Conservation (phyloP, 2,113 vertebrate species). For the Peromyscus leucopus region DNA sequence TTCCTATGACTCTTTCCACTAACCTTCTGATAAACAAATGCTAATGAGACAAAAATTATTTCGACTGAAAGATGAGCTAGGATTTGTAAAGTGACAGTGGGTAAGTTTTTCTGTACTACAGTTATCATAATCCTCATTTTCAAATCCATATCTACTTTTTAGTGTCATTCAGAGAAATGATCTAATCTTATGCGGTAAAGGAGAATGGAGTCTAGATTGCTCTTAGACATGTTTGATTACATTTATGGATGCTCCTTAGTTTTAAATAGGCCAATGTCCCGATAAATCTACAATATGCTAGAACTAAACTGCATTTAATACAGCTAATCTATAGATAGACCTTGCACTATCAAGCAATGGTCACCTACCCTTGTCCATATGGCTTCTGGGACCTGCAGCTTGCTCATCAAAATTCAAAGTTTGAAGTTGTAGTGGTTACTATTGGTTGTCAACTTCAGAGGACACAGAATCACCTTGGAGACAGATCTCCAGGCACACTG, state of each 20-base stretch:
- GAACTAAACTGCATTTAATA: neutral
- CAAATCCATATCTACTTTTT: neutral
- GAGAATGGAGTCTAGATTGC: neutral
- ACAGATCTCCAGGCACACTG: neutral
- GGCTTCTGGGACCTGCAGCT: neutral
- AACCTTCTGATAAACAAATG: neutral
- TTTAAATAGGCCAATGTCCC: neutral
- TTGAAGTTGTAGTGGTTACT: neutral
- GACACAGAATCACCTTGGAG: neutral
- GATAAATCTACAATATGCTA: neutral
- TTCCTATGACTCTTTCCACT: neutral
- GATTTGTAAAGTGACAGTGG: neutral
- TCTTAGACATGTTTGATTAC: neutral
- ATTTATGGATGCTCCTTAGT: neutral
- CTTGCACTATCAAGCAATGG: neutral
- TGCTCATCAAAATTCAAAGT: neutral
- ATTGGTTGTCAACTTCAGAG: neutral
- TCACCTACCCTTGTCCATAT: neutral
- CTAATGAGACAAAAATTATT: neutral
- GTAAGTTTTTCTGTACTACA: neutral
- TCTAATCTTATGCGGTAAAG: neutral
- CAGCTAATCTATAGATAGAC: neutral
- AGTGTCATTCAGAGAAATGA: neutral
- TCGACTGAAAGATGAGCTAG: neutral
- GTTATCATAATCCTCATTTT: neutral